phyloP scores from a whole-genome alignment of 1,140 invertebrate genomes.

The Piezodorus guildinii region DNA sequence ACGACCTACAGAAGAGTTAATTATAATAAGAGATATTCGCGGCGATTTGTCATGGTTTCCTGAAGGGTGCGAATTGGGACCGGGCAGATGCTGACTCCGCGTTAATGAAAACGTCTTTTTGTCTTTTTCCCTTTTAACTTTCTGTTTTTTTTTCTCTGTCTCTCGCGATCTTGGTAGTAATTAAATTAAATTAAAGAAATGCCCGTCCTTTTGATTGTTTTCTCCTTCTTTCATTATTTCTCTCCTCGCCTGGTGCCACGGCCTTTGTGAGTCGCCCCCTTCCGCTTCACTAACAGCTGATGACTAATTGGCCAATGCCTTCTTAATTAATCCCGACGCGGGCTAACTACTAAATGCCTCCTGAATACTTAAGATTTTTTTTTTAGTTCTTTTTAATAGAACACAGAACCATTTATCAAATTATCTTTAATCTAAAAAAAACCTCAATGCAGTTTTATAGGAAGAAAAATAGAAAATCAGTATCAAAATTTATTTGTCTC shows the following conservation, averaged over 20 bases:
- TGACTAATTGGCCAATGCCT: too few species aligned
- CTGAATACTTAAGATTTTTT: too few species aligned
- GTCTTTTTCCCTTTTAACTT: too few species aligned
- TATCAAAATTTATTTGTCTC: too few species aligned
- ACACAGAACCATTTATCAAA: too few species aligned
- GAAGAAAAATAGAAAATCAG: too few species aligned
- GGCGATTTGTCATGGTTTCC: conserved; percentile 6
- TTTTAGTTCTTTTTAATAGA: too few species aligned
- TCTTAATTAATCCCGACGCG: too few species aligned
- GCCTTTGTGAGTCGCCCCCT: background rate
- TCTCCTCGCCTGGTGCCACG: background rate
- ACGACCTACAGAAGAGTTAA: background rate
- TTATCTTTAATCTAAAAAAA: too few species aligned
- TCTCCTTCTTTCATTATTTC: background rate
- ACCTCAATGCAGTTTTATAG: too few species aligned
- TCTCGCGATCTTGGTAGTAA: background rate
- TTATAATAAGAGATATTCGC: conserved; percentile 9
- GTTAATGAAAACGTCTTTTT: conserved; percentile 12
- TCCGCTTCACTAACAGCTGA: background rate
- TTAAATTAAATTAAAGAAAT: conserved; percentile 14
- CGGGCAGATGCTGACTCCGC: background rate
- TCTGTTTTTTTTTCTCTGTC: too few species aligned
- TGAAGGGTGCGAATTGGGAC: background rate
- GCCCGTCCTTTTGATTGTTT: background rate
- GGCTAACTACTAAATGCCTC: too few species aligned